A percentile compares a stretch with the other conserved stretches of the same genome.
These are phyloP conservation scores for Hystrix brachyura DNA, from an alignment of 2,113 vertebrate genomes.

Conservation along the genomic window DNA sequence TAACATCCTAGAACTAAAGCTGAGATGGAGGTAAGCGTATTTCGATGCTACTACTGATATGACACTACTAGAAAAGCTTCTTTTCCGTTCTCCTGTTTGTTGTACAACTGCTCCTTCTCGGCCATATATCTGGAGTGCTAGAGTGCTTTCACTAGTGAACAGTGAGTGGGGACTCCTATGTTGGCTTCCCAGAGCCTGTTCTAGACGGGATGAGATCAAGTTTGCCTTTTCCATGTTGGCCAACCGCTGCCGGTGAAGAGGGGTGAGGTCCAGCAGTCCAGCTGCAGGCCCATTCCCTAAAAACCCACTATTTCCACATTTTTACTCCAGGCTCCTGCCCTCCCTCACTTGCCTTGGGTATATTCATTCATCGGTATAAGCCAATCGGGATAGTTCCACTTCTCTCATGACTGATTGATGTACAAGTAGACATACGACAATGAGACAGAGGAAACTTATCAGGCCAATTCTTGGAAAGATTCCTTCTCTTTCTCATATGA, in stretches of 20 bases:
- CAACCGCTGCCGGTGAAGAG: neutral
- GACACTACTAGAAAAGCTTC: neutral
- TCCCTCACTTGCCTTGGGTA: neutral
- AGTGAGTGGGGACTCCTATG: neutral
- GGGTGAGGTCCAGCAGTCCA: neutral
- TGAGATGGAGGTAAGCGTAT: neutral
- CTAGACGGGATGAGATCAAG: neutral
- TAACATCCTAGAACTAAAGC: neutral
- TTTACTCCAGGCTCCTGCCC: neutral
- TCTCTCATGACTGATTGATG: neutral
- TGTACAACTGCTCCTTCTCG: neutral
- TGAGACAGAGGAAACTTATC: neutral
- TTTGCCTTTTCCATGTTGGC: neutral
- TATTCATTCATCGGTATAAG: neutral
- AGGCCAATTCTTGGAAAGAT: conserved; percentile 24
- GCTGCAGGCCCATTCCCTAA: neutral
- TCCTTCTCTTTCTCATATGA: neutral
- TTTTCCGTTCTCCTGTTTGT: neutral
- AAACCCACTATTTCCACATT: neutral
- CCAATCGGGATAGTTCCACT: neutral
- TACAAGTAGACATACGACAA: neutral
- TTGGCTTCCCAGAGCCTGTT: neutral
- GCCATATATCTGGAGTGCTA: neutral
- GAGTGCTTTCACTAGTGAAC: neutral
- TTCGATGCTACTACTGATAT: neutral